phyloP scores from a whole-genome alignment of 2,113 vertebrate species.

The Podilymbus podiceps region DNA sequence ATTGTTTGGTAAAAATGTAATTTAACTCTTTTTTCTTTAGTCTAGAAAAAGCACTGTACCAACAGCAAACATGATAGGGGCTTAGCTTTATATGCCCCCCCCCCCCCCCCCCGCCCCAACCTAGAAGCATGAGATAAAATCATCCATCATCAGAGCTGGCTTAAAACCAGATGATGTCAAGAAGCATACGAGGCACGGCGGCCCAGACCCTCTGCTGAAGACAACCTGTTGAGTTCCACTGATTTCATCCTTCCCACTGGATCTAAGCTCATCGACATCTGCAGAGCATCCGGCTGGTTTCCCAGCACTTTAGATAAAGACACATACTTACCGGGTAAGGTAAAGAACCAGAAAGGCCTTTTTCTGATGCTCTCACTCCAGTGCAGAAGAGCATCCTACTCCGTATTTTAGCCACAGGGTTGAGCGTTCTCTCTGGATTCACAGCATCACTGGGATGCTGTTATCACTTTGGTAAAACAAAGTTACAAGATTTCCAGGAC shows the following conservation, averaged over 20 bases:
- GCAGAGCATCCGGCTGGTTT: background rate
- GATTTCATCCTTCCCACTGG: background rate
- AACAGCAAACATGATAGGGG: background rate
- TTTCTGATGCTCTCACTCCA: background rate
- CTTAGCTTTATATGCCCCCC: background rate
- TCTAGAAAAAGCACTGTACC: constrained; percentile 48
- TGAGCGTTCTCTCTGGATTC: background rate
- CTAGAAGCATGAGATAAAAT: constrained; percentile 3
- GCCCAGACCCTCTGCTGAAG: background rate
- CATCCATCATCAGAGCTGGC: background rate
- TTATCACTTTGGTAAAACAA: background rate
- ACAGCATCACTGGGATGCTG: background rate
- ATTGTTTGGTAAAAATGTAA: constrained; percentile 41
- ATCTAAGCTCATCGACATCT: background rate
- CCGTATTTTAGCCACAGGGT: background rate
- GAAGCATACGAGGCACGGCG: fast-evolving
- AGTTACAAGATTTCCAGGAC: background rate
- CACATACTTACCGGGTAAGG: background rate
- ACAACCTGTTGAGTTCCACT: background rate
- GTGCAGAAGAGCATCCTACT: background rate
- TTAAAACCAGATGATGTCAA: constrained; percentile 18
- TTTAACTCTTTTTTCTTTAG: constrained; percentile 51
- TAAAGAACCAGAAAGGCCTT: background rate
- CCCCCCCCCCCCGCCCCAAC: background rate
- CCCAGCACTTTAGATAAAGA: background rate